Evolutionary conservation across 2,113 vertebrate species (phyloP).

Genomic region (Sylvia atricapilla): DNA sequence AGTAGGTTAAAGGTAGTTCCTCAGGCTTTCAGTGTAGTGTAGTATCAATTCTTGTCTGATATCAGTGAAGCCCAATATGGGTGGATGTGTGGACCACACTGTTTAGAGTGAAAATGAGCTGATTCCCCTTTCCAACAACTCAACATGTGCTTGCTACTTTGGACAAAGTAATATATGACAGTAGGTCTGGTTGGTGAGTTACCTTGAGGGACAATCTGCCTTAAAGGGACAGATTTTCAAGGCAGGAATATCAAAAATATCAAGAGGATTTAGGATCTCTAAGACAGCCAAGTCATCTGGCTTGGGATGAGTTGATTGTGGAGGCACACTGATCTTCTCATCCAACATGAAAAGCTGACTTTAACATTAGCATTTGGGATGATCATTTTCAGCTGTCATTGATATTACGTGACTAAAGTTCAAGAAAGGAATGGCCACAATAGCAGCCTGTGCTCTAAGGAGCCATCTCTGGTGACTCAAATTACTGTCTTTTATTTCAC

Average conservation of each 20-base stretch:
- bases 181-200: too few species aligned
- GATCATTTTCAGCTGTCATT: background rate
- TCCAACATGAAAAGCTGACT: background rate
- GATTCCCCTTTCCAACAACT: background rate
- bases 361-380: background rate
- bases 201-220: background rate
- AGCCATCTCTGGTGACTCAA: background rate
- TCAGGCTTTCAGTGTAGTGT: background rate
- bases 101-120: background rate
- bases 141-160: background rate
- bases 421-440: background rate
- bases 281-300: background rate
- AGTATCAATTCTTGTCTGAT: background rate
- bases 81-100: accelerated
- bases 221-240: background rate
- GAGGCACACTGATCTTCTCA: background rate
- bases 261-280: background rate
- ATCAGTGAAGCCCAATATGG: background rate
- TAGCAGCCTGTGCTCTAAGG: background rate
- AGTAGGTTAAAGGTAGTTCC: background rate
- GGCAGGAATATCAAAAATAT: background rate
- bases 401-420: background rate
- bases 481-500: background rate
- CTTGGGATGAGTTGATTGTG: background rate
- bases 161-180: too few species aligned